Evolutionary conservation across 2,113 vertebrate species (phyloP), one percentile per base, ranked within the genome.

Genomic region (Alethe diademata): DNA sequence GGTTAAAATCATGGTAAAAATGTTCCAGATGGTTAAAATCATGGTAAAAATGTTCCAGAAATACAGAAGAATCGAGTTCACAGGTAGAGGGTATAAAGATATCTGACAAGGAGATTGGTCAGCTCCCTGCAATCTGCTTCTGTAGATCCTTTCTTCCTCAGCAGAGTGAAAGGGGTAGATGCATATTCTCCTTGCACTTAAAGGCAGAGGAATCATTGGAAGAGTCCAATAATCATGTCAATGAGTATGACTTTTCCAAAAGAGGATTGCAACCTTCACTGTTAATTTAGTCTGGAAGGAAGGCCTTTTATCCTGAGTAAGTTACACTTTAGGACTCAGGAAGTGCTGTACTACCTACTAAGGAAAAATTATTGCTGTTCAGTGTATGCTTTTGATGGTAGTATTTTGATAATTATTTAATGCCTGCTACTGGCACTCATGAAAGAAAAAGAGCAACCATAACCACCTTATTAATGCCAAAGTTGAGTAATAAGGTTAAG

Each of bases 181-280:
- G 11, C 6, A 33, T 35, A 24, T 36, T 83, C 25, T 53, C 9
- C 18, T 64, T 54, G 17, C 29, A 48, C 54, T 58, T 48, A 33
- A 66, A 48, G 31, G n/a, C n/a, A 84, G 36, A 56, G 20, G 1
- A 43, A 19, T 10, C 1, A 1, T 3, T 83, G 36, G 31, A 83
- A 56, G 9, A 14, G 48, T 58, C 11, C 24, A 31, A 0, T 29
- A 66, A 65, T 51, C 8, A 48, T 1, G 1, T 31, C 25, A 62
- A 14, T 19, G 15, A 42, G 6, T 16, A 20, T 25, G 42, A 19
- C 16, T 84, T 54, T 88, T 69, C 19, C 19, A 40, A 33, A 48
- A 65, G 28, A 14, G 9, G 4, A 45, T 5, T 1, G 1, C 23
- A 58, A 38, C 0, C 13, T 53, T 76, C 23, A 35, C 25, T 48